Evolutionary conservation across 1,140 invertebrate genomes (phyloP), one percentile per base, ranked within the genome.

Genomic region (Apis florea): DNA sequence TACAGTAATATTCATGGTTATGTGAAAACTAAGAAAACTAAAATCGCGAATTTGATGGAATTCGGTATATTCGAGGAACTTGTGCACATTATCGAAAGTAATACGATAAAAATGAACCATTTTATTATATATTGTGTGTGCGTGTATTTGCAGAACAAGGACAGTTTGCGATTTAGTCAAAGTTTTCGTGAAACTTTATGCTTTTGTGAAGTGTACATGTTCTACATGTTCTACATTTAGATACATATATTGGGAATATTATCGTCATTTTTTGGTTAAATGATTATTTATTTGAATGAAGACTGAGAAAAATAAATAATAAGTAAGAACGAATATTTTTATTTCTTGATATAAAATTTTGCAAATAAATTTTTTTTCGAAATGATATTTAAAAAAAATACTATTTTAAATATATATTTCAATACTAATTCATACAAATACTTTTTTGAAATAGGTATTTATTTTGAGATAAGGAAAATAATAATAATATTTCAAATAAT

Each of bases 1-100:
- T 66, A n/a, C 51, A 51, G 2, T 69, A 75, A 75, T 81, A 80
- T 85, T 84, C 84, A 67, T 40, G 19, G 49, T 12, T 31, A 31
- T 21, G 49, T 15, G 1, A 21, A 24, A 3, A 47, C 15, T 15
- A 24, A n/a, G 21, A 5, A 13, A 10, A 15, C 9, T 19, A 15
- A 8, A 49, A 40, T 40, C 31, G 5, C 31, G 31, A 40, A 24
- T 8, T 68, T 9, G n/a, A 69, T 19, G 19, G 17, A 69, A 59
- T 5, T 70, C 47, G 40, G 47, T 13, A n/a, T 17, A n/a, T 6
- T 12, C n/a, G 40, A 40, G 64, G 1, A 24, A 51, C 11, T 69
- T 26, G n/a, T 5, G 49, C n/a, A 17, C 9, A n/a, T 74, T 59
- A 19, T 4, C 15, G 21, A 76, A 76, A 53, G 8, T 24, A 31